phyloP scores from a whole-genome alignment of 2,888 invertebrate genomes.

The Ernsta delagoae region DNA sequence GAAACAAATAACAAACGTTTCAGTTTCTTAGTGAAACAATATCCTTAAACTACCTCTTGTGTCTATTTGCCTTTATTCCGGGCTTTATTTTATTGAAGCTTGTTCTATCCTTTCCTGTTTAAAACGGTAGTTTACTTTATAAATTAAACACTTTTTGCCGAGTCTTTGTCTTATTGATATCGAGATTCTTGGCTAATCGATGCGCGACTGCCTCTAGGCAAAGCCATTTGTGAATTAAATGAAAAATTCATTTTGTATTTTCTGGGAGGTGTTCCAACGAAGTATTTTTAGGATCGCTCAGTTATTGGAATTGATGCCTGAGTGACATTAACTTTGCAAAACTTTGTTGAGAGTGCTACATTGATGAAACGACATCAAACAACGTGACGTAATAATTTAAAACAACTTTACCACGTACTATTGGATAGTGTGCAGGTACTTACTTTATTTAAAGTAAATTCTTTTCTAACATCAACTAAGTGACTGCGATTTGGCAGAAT shows the following conservation, averaged over 20 bases:
- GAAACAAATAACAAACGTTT: not conserved
- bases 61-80: conserved; percentile 25
- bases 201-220: not conserved
- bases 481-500: no score
- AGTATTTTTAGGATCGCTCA: not conserved
- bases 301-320: not conserved
- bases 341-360: not conserved
- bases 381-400: no score
- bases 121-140: conserved; percentile 32
- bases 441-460: no score
- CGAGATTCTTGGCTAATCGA: conserved; percentile 8
- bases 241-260: not conserved
- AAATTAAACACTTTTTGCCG: conserved; percentile 36
- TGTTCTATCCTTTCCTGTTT: conserved; percentile 34
- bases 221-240: not conserved
- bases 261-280: not conserved
- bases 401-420: no score
- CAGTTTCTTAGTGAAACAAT: conserved; percentile 5
- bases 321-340: not conserved
- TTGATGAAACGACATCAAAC: no score
- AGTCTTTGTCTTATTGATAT: conserved; percentile 29
- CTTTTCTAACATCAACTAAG: no score
- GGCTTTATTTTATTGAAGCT: conserved; percentile 32
- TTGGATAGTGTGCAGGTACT: no score
- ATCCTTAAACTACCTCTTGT: conserved; percentile 28